Evolutionary conservation across 1,140 invertebrate genomes (phyloP), one percentile per base, ranked within the genome.

Genomic region (Drosophila truncata): DNA sequence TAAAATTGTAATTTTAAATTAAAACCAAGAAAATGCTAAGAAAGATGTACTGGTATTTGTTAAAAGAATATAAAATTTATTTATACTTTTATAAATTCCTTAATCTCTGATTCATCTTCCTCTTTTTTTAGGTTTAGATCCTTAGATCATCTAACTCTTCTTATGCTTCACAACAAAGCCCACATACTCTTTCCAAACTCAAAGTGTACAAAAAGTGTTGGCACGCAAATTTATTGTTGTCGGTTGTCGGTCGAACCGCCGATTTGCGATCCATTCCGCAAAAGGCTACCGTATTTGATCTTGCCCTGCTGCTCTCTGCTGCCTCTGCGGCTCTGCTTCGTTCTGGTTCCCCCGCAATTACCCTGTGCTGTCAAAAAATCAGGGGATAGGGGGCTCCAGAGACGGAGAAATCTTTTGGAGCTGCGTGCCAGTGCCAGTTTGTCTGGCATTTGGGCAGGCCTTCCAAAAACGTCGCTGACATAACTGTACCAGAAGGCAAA

Each of bases 181-280:
- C 4, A 5, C 16, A 82, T 86, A 80, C 83, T 63, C 66, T 41
- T 37, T n/a, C 16, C 3, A 16, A n/a, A 7, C 10, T 3, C 10
- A 50, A 25, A 69, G 37, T 33, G 41, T 41, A 59, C 35, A 23
- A 64, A 78, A 83, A 84, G 80, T 90, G 80, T 87, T 87, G 85
- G 85, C 85, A 87, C 83, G 83, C 84, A 87, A 90, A 87, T 90
- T 87, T 84, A 88, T 87, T 87, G 84, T 87, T 87, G 84, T 86
- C 83, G 78, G 62, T 66, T 59, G 78, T 54, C 72, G 78, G 47
- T 66, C 64, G 69, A 67, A 71, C 52, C 77, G 62, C 54, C 66
- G 73, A 62, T 71, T 74, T 49, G 63, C 83, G 83, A 73, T 88
- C 77, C 72, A 64, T 74, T 60, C 85, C 84, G 55, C 77, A 87